Conservation (phyloP, 37 sponge, comb jelly and placozoan genomes). For the Oscarella lobularis region DNA sequence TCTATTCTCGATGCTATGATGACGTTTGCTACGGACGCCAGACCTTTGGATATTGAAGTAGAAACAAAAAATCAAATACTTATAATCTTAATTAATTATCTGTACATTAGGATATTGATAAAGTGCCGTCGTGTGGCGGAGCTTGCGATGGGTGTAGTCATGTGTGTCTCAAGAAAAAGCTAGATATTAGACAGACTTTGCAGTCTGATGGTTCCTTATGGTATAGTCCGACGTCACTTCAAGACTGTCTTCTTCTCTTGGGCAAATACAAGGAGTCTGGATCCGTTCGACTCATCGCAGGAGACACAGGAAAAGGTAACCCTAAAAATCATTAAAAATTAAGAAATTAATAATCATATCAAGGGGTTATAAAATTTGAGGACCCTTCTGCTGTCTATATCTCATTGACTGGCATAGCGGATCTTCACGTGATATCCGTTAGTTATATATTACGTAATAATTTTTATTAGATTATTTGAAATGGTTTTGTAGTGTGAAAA, state of each 20-base stretch:
- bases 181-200: too few species aligned
- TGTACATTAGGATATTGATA: too few species aligned
- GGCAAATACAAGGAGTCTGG: not conserved
- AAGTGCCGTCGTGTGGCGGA: too few species aligned
- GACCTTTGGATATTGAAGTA: constrained; percentile 52
- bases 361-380: not conserved
- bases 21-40: constrained; percentile 38
- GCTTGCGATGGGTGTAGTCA: too few species aligned
- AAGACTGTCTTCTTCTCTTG: constrained; percentile 23
- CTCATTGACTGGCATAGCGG: not conserved
- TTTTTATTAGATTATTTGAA: not conserved
- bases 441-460: not conserved
- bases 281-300: constrained; percentile 34
- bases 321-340: not conserved
- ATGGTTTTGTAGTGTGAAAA: not conserved
- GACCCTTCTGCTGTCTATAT: not conserved
- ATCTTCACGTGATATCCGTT: not conserved
- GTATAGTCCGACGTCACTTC: constrained; percentile 19
- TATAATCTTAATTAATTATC: too few species aligned
- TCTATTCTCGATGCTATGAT: constrained; percentile 76
- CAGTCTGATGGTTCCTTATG: not conserved
- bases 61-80: too few species aligned
- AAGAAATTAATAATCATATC: not conserved
- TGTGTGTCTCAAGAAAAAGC: too few species aligned
- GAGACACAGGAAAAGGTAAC: constrained; percentile 64